These are phyloP conservation scores for Macrostomum lignano DNA, from an alignment of 1,140 invertebrate species.

Conservation along the genomic window DNA sequence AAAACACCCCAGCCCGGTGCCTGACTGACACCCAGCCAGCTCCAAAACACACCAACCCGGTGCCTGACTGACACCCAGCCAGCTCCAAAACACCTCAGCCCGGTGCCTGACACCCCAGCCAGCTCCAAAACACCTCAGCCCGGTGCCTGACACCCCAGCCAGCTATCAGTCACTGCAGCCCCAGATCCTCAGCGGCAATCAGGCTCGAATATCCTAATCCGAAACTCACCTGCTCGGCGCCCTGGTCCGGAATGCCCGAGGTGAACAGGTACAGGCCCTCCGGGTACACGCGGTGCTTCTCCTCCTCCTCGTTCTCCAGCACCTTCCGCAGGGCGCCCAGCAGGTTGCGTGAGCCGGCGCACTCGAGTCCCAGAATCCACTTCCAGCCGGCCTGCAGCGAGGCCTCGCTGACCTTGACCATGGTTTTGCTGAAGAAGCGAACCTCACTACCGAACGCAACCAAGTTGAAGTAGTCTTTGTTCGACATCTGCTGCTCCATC, in stretches of 20 bases:
- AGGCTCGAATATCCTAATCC: too few species aligned
- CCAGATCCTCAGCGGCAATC: too few species aligned
- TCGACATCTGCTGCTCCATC: constrained; percentile 24
- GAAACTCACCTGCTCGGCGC: constrained; percentile 15
- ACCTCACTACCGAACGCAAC: constrained; percentile 13
- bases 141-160: too few species aligned
- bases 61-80: too few species aligned
- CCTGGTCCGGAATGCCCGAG: constrained; percentile 26
- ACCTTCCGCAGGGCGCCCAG: constrained; percentile 13
- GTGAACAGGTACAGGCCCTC: constrained; percentile 27
- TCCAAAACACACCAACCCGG: too few species aligned
- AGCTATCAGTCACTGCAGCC: too few species aligned
- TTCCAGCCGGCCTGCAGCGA: background rate
- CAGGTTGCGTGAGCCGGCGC: constrained; percentile 24
- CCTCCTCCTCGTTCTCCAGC: background rate
- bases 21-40: too few species aligned
- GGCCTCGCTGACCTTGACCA: background rate
- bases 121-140: too few species aligned
- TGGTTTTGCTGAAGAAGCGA: background rate
- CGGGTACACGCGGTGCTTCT: constrained; percentile 11
- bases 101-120: too few species aligned
- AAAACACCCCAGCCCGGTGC: too few species aligned
- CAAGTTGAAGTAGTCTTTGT: constrained; percentile 28
- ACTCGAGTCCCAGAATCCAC: constrained; percentile 22
- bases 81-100: too few species aligned